Base-by-base conservation (phyloP, 2,888 invertebrate species). In the Polyommatus iphigenia region DNA sequence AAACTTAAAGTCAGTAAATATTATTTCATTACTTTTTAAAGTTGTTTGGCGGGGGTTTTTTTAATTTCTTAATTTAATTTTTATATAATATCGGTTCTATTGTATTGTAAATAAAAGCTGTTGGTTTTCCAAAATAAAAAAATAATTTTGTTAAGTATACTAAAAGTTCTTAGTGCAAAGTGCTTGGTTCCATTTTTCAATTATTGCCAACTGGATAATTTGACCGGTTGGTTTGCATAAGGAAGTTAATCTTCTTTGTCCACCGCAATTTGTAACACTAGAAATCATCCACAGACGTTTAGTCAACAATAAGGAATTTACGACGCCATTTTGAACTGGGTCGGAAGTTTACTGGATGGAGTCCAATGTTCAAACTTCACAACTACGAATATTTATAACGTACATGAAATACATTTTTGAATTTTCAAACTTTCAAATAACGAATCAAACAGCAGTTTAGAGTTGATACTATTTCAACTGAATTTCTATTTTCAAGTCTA, bases 301-400 rank as follows among this genome's bases (percentile, higher is more conserved):
- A 20, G 36, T n/a, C 76, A 24, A 76, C 59, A 62, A 76, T 36
- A 32, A 62, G 41, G 46, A 3, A 67, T 15, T 20, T 20, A 67
- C 57, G 41, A 15, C 72, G 46, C 72, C 72, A 20, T 72, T 41
- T 41, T 41, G n/a, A 46, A 73, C 73, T 41, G 73, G 73, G 73
- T 73, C 73, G 46, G 15, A 72, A 72, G 46, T 67, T 77, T 57
- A 32, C 76, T 73, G 29, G 29, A 67, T 67, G 29, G 15, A 57
- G 76, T 73, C 73, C 73, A 73, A 20, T 46, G 73, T 73, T 20
- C 24, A 15, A 73, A 73, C 10, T 46, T 72, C 20, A 73, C 6
- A 46, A 73, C 46, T 13, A 46, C 41, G 46, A 24, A 46, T 46
- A 41, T 73, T 41, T 41, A 72, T 67, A 32, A 29, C 15, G 6